These are phyloP conservation scores for Pantelozetes paolii DNA, from an alignment of 2,888 invertebrate genomes.

Conservation along the genomic window DNA sequence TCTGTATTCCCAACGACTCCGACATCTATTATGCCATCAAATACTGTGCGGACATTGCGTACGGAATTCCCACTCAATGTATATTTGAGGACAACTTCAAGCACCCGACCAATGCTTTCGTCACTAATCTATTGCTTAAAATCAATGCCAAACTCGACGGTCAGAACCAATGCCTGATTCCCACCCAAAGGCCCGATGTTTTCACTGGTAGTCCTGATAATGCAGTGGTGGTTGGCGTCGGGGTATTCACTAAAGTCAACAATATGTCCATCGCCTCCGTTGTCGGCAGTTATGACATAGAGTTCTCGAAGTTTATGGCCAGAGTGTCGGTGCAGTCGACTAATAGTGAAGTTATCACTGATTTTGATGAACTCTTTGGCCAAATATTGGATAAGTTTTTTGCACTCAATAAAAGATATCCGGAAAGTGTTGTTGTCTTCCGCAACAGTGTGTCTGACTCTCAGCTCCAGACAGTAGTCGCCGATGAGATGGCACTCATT, in stretches of 20 bases:
- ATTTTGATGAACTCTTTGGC: conserved; percentile 65
- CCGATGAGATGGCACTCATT: conserved; percentile 57
- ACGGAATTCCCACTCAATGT: neutral
- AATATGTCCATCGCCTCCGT: conserved; percentile 63
- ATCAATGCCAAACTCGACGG: conserved; percentile 52
- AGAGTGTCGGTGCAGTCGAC: conserved; percentile 67
- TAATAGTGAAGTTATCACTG: conserved; percentile 65
- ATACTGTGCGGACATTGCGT: conserved; percentile 44
- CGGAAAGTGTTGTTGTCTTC: conserved; percentile 64
- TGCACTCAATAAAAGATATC: conserved; percentile 54
- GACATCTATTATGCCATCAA: conserved; percentile 10
- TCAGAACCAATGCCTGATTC: conserved; percentile 49
- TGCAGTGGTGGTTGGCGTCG: conserved; percentile 71
- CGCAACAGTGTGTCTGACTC: conserved; percentile 85
- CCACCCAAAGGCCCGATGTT: conserved; percentile 35
- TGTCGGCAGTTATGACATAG: conserved; percentile 67
- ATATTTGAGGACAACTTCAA: neutral
- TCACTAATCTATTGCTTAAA: conserved; percentile 50
- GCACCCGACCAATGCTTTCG: neutral
- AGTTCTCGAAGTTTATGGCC: conserved; percentile 46
- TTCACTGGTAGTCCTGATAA: neutral
- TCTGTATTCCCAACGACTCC: neutral
- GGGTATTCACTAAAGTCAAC: conserved; percentile 60
- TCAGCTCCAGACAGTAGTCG: conserved; percentile 63
- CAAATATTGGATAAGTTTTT: conserved; percentile 64